Percentiles rank a stretch among this genome's conserved stretches.
Evolutionary conservation across 2,888 invertebrate species (phyloP).

Genomic region (Metacarcinus magister): DNA sequence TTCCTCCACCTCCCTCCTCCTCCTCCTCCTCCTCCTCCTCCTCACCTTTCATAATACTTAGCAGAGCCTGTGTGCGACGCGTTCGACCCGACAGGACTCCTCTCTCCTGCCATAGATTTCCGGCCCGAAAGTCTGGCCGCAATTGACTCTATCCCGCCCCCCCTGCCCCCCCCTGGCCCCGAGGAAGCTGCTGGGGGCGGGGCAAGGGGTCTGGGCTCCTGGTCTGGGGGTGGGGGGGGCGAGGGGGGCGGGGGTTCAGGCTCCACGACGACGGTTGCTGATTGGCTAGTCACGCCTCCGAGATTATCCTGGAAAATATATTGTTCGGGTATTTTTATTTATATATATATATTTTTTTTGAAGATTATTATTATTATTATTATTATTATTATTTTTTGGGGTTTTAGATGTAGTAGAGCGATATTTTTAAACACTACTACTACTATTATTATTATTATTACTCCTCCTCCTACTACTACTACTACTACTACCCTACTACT

Average conservation of each 20-base stretch:
- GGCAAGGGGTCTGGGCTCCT: background rate
- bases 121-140: conserved; percentile 55
- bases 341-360: background rate
- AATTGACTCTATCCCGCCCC: conserved; percentile 68
- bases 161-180: conserved; percentile 6
- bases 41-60: conserved; percentile 63
- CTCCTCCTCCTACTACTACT: too few relatives aligned
- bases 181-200: conserved; percentile 12
- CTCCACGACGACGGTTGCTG: conserved; percentile 69
- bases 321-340: background rate
- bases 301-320: conserved; percentile 43
- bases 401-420: too few relatives aligned
- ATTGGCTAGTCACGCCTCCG: conserved; percentile 71
- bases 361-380: background rate
- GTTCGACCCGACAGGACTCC: background rate
- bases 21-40: background rate
- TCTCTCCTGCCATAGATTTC: background rate
- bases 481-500: too few relatives aligned
- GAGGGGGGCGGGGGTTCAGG: conserved; percentile 67
- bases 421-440: too few relatives aligned
- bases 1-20: background rate
- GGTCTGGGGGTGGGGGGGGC: background rate
- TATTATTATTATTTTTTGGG: background rate
- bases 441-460: too few relatives aligned
- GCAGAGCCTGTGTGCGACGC: conserved; percentile 67